A percentile compares a stretch with the other conserved stretches of the same genome.
phyloP scores from a whole-genome alignment of 2,888 invertebrate species.

The Stenchaetothrips biformis region DNA sequence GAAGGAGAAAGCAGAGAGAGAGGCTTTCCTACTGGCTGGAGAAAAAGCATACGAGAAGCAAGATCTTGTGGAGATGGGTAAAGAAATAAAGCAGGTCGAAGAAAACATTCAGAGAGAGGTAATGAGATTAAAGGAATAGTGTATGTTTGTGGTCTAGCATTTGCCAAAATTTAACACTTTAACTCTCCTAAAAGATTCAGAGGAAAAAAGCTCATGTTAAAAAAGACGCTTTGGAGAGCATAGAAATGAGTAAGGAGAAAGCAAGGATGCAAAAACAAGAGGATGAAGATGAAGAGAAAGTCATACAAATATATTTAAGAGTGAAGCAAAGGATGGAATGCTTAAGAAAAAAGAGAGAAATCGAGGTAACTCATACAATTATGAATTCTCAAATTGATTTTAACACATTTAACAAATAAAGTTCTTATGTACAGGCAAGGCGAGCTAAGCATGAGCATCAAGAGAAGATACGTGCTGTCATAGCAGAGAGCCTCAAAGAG shows the following conservation, averaged over 20 bases:
- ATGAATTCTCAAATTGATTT: neutral
- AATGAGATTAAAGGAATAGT: neutral
- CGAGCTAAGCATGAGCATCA: neutral
- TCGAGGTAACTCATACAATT: neutral
- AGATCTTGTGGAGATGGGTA: neutral
- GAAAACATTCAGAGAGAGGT: conserved; percentile 9
- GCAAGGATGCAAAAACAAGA: neutral
- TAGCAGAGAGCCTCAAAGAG: neutral
- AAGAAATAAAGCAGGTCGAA: conserved; percentile 1
- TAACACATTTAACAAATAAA: neutral
- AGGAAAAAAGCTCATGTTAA: neutral
- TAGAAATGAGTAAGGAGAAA: neutral
- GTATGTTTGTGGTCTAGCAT: neutral
- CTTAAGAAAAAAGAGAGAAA: neutral
- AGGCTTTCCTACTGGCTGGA: neutral
- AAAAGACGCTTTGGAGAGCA: neutral
- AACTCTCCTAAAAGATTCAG: neutral
- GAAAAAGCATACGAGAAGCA: neutral
- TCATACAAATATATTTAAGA: neutral
- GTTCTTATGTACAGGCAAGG: neutral
- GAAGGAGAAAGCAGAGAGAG: conserved; percentile 13
- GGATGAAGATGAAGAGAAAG: neutral
- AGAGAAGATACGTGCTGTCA: neutral
- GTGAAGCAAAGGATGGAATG: neutral
- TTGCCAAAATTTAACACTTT: neutral